Evolutionary conservation across 2,888 invertebrate genomes (phyloP).

Genomic region (Phrixothrix hirtus): DNA sequence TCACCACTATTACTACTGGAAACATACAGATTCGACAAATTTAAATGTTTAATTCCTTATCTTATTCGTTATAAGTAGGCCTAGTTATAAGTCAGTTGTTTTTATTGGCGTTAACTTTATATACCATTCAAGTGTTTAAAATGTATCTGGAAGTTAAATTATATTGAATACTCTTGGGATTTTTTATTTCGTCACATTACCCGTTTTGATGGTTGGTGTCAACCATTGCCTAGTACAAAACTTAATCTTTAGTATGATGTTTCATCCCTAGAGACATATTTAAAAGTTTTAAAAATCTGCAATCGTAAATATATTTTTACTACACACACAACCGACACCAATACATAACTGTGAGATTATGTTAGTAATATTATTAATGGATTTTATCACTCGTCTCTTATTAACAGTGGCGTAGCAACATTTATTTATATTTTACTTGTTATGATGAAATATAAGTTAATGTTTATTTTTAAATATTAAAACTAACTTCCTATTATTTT

Average conservation of each 20-base stretch:
- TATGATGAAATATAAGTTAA: too few relatives aligned
- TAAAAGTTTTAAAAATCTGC: constrained; percentile 39
- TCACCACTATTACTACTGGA: constrained; percentile 21
- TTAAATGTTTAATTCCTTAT: constrained; percentile 22
- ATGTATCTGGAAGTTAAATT: constrained; percentile 29
- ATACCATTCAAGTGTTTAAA: constrained; percentile 28
- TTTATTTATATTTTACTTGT: too few relatives aligned
- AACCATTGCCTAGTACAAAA: constrained; percentile 55
- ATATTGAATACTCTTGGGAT: constrained; percentile 46
- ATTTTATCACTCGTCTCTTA: constrained; percentile 5
- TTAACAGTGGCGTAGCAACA: too few relatives aligned
- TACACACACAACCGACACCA: background rate
- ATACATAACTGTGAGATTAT: background rate
- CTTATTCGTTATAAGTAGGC: constrained; percentile 23
- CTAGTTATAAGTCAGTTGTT: constrained; percentile 19
- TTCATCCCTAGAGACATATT: constrained; percentile 49
- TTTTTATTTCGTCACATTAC: constrained; percentile 44
- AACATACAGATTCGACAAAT: constrained; percentile 26
- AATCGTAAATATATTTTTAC: constrained; percentile 36
- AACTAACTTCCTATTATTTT: too few relatives aligned
- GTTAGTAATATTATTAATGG: background rate
- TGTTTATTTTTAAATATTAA: too few relatives aligned
- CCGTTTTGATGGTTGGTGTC: constrained; percentile 49
- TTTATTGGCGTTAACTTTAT: constrained; percentile 25
- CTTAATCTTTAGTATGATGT: constrained; percentile 47